A percentile compares a stretch with the other conserved stretches of the same genome.
Evolutionary conservation across 2,888 invertebrate species (phyloP).

Genomic region (Eurytoma adleriae): DNA sequence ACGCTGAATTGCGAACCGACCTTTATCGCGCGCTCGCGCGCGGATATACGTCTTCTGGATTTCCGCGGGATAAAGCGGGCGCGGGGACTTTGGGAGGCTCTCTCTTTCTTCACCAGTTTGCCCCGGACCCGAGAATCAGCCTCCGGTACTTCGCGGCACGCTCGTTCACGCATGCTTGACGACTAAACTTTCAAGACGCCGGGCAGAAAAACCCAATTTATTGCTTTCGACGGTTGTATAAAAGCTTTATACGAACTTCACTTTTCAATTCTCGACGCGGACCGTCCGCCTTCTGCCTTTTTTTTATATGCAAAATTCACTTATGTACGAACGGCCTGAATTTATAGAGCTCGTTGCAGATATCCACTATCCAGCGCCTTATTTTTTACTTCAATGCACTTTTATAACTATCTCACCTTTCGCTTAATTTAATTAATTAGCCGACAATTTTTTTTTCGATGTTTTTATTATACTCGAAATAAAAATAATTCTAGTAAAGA

Average conservation of each 20-base stretch:
- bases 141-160: constrained; percentile 45
- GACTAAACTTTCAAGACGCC: constrained; percentile 52
- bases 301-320: background rate
- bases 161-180: constrained; percentile 52
- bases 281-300: constrained; percentile 26
- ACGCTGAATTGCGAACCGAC: constrained; percentile 58
- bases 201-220: constrained; percentile 43
- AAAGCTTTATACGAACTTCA: constrained; percentile 20
- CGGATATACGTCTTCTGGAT: constrained; percentile 53
- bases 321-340: constrained; percentile 4
- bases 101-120: background rate
- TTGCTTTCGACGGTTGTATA: constrained; percentile 29
- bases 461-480: too few species aligned
- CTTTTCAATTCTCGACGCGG: constrained; percentile 28
- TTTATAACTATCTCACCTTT: too few species aligned
- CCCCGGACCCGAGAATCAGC: constrained; percentile 15
- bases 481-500: too few species aligned
- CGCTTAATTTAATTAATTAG: too few species aligned
- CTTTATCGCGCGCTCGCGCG: constrained; percentile 22
- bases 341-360: background rate
- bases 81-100: background rate
- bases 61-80: constrained; percentile 59
- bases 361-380: too few species aligned
- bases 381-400: too few species aligned
- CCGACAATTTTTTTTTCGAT: too few species aligned